phyloP scores from a whole-genome alignment of 2,888 invertebrate genomes.

The Agrochola lychnidis region DNA sequence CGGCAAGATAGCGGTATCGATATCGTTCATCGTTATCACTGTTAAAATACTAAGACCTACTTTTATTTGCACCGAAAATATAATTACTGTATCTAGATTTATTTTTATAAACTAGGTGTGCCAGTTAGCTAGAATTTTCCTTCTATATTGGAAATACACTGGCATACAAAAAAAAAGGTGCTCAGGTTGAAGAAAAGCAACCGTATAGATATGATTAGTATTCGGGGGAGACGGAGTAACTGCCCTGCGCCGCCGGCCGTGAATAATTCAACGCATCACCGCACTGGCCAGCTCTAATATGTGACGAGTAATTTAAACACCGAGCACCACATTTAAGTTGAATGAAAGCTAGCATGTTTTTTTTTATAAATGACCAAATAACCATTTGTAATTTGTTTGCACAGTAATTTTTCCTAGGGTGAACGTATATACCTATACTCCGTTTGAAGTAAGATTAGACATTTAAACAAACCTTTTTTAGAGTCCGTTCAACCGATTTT shows the following conservation, averaged over 20 bases:
- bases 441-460: no score
- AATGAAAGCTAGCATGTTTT: constrained; percentile 32
- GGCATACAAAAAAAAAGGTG: constrained; percentile 47
- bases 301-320: constrained; percentile 76
- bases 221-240: constrained; percentile 72
- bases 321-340: constrained; percentile 61
- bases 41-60: constrained; percentile 29
- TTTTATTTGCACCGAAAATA: constrained; percentile 5
- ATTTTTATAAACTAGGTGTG: neutral
- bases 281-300: constrained; percentile 74
- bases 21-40: constrained; percentile 34
- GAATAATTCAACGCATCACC: constrained; percentile 80
- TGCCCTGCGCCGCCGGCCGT: constrained; percentile 70
- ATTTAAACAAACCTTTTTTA: no score
- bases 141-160: constrained; percentile 5
- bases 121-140: neutral
- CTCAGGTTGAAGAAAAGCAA: constrained; percentile 66
- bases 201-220: constrained; percentile 75
- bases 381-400: constrained; percentile 16
- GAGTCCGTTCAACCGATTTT: no score
- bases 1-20: constrained; percentile 43
- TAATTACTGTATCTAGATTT: neutral
- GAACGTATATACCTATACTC: neutral
- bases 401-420: neutral
- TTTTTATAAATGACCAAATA: constrained; percentile 9